A percentile compares a stretch with the other conserved stretches of the same genome.
Evolutionary conservation across 2,113 vertebrate species (phyloP).

Genomic region (Rynchops niger): DNA sequence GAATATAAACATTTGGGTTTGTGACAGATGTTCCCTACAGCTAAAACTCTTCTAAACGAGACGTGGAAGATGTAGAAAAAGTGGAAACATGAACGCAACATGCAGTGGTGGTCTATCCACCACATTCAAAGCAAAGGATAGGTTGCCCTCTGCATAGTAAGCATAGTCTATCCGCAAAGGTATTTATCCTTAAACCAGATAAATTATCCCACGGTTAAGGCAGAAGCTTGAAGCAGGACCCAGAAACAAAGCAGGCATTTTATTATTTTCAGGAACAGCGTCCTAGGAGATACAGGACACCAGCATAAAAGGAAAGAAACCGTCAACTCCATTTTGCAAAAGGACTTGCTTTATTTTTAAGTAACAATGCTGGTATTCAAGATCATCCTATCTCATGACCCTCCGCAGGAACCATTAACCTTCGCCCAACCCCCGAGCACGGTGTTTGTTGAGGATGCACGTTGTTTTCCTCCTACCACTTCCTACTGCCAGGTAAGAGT

Average conservation of each 20-base stretch:
- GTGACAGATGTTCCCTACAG: constrained; percentile 49
- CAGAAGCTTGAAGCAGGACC: constrained; percentile 11
- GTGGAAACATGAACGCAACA: background rate
- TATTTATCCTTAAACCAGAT: constrained; percentile 33
- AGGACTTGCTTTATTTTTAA: background rate
- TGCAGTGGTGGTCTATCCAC: background rate
- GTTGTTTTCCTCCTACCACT: background rate
- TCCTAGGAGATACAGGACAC: background rate
- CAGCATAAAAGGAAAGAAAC: background rate
- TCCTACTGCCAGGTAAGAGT: background rate
- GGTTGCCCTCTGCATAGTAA: background rate
- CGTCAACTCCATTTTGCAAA: background rate
- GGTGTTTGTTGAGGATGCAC: background rate
- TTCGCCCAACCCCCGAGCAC: background rate
- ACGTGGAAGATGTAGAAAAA: background rate
- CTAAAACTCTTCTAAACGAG: background rate
- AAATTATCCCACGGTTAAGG: background rate
- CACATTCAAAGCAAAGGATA: constrained; percentile 14
- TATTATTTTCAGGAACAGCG: background rate
- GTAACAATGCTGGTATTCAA: background rate
- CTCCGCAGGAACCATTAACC: background rate
- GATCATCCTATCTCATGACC: background rate
- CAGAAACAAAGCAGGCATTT: constrained; percentile 24
- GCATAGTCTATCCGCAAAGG: background rate
- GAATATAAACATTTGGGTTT: constrained; percentile 16